Conservation (phyloP, 2,113 vertebrate species). For the Hepsetus odoe region DNA sequence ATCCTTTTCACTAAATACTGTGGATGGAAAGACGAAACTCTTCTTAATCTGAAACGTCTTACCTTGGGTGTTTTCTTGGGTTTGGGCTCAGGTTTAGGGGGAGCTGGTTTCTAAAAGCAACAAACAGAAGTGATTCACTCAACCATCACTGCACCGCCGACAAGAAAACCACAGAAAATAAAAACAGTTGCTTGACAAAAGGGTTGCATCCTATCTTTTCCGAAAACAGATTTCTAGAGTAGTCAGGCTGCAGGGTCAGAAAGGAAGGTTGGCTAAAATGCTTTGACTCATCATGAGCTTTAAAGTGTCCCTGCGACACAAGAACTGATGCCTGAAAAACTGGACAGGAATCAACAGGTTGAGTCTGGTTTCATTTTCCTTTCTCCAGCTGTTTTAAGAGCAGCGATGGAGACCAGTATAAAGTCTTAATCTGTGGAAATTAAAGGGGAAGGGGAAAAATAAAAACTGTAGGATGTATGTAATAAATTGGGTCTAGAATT, state of each 20-base stretch:
- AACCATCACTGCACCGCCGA: neutral
- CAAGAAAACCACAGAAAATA: neutral
- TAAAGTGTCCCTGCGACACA: neutral
- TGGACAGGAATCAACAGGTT: neutral
- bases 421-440: neutral
- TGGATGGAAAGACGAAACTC: neutral
- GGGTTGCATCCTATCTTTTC: neutral
- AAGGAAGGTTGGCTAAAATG: neutral
- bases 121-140: neutral
- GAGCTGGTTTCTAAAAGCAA: slow-evolving; percentile 75
- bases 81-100: slow-evolving; percentile 77
- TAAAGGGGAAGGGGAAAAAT: too few relatives aligned
- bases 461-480: too few relatives aligned
- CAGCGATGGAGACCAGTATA: too few relatives aligned
- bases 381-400: neutral
- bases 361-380: neutral
- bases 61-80: slow-evolving; percentile 83
- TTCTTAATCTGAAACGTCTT: slow-evolving; percentile 29
- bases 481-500: too few relatives aligned
- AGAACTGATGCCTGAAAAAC: neutral
- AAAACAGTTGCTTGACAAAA: neutral
- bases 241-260: neutral
- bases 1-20: neutral
- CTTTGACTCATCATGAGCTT: neutral
- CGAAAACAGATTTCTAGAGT: neutral